Evolutionary conservation across 2,888 invertebrate genomes (phyloP).

Genomic region (Dendrolimus houi): DNA sequence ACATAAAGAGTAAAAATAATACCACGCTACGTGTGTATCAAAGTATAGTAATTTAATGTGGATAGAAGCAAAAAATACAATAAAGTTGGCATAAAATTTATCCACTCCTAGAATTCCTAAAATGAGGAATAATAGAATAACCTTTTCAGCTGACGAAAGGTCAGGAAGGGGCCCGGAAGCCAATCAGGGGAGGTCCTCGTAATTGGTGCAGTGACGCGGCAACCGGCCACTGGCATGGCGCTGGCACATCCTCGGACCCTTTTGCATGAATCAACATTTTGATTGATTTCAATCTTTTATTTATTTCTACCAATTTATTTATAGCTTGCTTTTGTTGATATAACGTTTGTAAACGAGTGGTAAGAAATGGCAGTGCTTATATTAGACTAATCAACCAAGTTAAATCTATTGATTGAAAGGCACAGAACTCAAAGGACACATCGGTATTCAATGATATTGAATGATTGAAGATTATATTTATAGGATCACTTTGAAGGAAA

Average conservation of each 20-base stretch:
- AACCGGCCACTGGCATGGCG: not conserved
- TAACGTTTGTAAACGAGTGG: too few species aligned
- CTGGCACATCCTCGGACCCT: not conserved
- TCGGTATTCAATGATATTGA: too few species aligned
- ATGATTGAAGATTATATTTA: too few species aligned
- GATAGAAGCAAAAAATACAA: conserved; percentile 1
- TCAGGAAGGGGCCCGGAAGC: conserved; percentile 21
- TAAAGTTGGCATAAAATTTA: conserved; percentile 3
- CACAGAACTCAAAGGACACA: too few species aligned
- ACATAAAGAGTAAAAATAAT: not conserved
- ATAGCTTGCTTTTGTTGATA: not conserved
- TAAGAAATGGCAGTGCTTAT: too few species aligned
- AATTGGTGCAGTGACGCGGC: conserved; percentile 25
- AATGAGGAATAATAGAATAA: conserved; percentile 6
- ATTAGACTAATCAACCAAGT: too few species aligned
- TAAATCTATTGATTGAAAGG: too few species aligned
- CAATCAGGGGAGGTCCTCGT: conserved; percentile 23
- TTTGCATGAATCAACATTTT: not conserved
- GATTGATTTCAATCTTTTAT: not conserved
- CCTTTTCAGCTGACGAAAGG: conserved; percentile 8
- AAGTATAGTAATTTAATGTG: too few species aligned
- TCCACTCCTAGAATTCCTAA: not conserved
- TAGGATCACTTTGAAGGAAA: too few species aligned
- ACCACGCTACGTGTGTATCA: too few species aligned
- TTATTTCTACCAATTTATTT: not conserved